phyloP scores from a whole-genome alignment of 92 coral and sea anemone species.

The Metridium senile region DNA sequence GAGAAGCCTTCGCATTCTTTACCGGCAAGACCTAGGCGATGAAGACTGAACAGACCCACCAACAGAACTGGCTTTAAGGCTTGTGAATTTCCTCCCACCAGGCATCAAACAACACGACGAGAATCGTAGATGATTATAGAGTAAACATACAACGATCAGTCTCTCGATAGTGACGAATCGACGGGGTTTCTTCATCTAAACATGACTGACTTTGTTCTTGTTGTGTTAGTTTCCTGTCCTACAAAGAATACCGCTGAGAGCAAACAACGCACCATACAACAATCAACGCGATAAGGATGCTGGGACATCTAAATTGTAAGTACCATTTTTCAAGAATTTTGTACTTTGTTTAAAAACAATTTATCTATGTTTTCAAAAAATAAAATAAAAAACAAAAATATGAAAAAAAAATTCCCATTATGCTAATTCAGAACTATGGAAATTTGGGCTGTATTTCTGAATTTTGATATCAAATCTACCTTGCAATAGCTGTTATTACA shows the following conservation, averaged over 20 bases:
- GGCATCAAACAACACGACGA: constrained; percentile 94
- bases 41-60: constrained; percentile 42
- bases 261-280: not conserved
- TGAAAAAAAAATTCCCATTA: too few species aligned
- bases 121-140: constrained; percentile 56
- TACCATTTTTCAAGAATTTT: too few species aligned
- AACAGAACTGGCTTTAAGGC: constrained; percentile 72
- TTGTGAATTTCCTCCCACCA: constrained; percentile 91
- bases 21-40: constrained; percentile 64
- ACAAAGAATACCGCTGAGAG: constrained; percentile 21
- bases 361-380: not conserved
- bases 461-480: too few species aligned
- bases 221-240: constrained; percentile 7
- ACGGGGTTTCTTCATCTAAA: constrained; percentile 78
- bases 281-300: not conserved
- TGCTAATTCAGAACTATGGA: too few species aligned
- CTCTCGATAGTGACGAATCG: constrained; percentile 53
- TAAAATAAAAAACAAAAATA: not conserved
- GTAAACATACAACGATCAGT: constrained; percentile 69
- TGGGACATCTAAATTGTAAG: constrained; percentile 15
- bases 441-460: too few species aligned
- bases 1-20: not conserved
- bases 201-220: constrained; percentile 8
- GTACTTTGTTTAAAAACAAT: too few species aligned
- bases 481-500: too few species aligned